Percentiles rank a stretch among this genome's conserved stretches.
Evolutionary conservation across 2,113 vertebrate species (phyloP).

Genomic region (Neolamprologus sp.): DNA sequence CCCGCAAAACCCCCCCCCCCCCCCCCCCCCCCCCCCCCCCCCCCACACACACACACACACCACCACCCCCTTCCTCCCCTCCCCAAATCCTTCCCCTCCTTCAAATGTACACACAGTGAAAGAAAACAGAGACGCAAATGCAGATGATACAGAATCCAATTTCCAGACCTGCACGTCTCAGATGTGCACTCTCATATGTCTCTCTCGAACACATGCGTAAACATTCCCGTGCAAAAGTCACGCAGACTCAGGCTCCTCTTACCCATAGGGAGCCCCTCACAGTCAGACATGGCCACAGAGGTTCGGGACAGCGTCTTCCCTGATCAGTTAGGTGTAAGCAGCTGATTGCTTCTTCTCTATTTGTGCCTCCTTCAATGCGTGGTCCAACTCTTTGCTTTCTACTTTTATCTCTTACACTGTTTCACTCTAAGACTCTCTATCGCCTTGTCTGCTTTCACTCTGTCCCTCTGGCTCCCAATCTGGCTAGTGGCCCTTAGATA

Average conservation of each 20-base stretch:
- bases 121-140: not conserved
- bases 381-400: not conserved
- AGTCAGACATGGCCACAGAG: slow-evolving; percentile 85
- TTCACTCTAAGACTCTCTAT: not conserved
- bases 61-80: not conserved
- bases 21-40: not conserved
- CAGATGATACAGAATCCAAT: not conserved
- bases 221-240: not conserved
- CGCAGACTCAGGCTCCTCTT: slow-evolving; percentile 53
- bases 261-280: slow-evolving; percentile 88
- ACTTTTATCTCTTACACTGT: not conserved
- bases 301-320: slow-evolving; percentile 9
- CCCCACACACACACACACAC: not conserved
- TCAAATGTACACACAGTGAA: not conserved
- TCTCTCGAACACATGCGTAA: not conserved
- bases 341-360: not conserved
- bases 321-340: not conserved
- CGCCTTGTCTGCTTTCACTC: not conserved
- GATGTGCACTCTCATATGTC: not conserved
- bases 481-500: slow-evolving; percentile 74
- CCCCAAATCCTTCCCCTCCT: not conserved
- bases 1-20: not conserved
- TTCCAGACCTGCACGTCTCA: not conserved
- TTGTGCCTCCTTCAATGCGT: not conserved
- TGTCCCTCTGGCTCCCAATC: not conserved